These are phyloP conservation scores for Scarus forsteni DNA, from an alignment of 2,797 vertebrate species.

Conservation along the genomic window DNA sequence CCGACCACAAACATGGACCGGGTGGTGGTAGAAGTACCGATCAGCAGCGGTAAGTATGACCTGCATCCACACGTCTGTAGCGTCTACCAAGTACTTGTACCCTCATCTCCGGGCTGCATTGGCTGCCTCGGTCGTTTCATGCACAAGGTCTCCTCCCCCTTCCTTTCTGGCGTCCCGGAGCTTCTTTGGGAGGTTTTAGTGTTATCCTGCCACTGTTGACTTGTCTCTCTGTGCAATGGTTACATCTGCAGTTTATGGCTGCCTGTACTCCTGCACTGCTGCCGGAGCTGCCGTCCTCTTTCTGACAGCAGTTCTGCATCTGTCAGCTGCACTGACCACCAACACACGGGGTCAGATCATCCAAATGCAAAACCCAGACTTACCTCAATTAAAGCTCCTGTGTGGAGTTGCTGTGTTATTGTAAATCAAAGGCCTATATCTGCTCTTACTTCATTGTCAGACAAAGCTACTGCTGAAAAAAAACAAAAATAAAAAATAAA, in stretches of 20 bases:
- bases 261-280: constrained; percentile 19
- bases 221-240: not conserved
- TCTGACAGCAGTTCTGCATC: constrained; percentile 4
- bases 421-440: too few species aligned
- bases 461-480: too few species aligned
- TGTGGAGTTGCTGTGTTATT: too few species aligned
- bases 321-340: constrained; percentile 14
- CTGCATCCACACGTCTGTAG: constrained; percentile 42
- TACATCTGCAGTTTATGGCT: constrained; percentile 28
- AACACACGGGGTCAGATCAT: not conserved
- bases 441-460: too few species aligned
- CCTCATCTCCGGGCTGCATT: constrained; percentile 20
- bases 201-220: not conserved
- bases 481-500: too few species aligned
- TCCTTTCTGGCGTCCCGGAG: constrained; percentile 21
- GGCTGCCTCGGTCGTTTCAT: constrained; percentile 12
- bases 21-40: constrained; percentile 81
- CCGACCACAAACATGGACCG: constrained; percentile 81
- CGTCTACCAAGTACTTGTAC: constrained; percentile 19
- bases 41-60: constrained; percentile 80
- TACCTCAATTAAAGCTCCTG: not conserved
- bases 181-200: constrained; percentile 1
- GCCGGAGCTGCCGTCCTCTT: constrained; percentile 23
- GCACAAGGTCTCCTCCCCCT: constrained; percentile 42
- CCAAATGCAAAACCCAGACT: not conserved